These are phyloP conservation scores for Bombus sibiricus DNA, from an alignment of 1,140 invertebrate genomes.

Conservation along the genomic window DNA sequence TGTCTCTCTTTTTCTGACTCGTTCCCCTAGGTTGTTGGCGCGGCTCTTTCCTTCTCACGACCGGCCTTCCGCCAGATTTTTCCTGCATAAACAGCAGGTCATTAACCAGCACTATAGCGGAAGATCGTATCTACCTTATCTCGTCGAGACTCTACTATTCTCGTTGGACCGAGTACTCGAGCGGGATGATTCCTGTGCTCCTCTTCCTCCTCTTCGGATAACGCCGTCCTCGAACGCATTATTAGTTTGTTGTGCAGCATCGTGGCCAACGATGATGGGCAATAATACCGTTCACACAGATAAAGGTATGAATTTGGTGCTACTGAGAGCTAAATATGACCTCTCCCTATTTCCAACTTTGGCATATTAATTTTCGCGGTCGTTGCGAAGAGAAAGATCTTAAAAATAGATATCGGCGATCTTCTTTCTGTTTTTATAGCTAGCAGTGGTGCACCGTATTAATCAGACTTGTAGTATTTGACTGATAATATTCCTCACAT, in stretches of 20 bases:
- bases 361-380: not conserved
- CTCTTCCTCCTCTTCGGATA: conserved; percentile 26
- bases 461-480: no score
- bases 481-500: no score
- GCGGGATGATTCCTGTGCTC: conserved; percentile 28
- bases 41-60: conserved; percentile 25
- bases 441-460: no score
- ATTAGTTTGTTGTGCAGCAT: conserved; percentile 25
- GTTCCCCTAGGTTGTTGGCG: not conserved
- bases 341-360: not conserved
- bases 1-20: conserved; percentile 28
- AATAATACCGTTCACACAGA: not conserved
- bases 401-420: not conserved
- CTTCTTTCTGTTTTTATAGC: not conserved
- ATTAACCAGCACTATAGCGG: conserved; percentile 68
- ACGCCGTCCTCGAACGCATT: conserved; percentile 17
- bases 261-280: conserved; percentile 1
- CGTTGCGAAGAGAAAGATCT: not conserved
- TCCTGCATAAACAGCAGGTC: conserved; percentile 76
- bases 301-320: not conserved
- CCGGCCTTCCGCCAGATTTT: conserved; percentile 62
- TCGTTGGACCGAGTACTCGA: conserved; percentile 3
- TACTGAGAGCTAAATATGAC: not conserved
- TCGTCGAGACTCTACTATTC: conserved; percentile 51
- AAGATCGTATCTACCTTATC: conserved; percentile 74